Base-by-base conservation (phyloP, 2,888 invertebrate species). In the Diarsia brunnea region DNA sequence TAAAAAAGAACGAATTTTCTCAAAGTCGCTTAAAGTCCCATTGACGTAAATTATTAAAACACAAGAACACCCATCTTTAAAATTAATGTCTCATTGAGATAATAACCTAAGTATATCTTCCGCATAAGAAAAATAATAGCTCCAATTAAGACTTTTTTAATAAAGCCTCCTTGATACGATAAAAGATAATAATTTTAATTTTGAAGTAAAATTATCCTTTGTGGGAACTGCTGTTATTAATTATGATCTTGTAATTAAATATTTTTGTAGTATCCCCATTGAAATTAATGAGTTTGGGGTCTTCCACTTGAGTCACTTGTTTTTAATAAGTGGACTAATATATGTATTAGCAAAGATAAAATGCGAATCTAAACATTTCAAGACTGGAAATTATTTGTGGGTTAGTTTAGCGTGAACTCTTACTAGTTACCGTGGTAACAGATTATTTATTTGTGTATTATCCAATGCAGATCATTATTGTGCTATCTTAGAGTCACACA, bases 171-270 rank as follows among this genome's bases (percentile, higher is more conserved):
- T 63, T 69, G 72, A 65, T 64, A 51, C 64, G 60, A 73, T 73
- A 80, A 75, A 81, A 81, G 12, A 73, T 73, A 84, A 82, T 69
- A 73, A 63, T 60, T n/a, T 73, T 75, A 75, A 81, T 71, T 80
- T 69, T 73, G 53, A 67, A 69, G 65, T 31, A 55, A 47, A 79
- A 75, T 75, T 75, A 72, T 73, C 31, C 53, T 73, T 73, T 63
- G 75, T 84, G 75, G 65, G 67, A 75, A 72, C 27, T 12, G 38
- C 51, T 53, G 27, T 60, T 72, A 67, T 24, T 73, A 69, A 71
- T 65, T 45, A 60, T 64, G 60, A 73, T 75, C 38, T 24, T 38
- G 27, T 75, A 69, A 75, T 81, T 73, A 68, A 70, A 58, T 72
- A 14, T 71, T 78, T 51, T 69, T 58, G 16, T 31, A 43, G 27